Evolutionary conservation across 2,888 invertebrate genomes (phyloP), one percentile per base, ranked within the genome.

Genomic region (Drosophila diplacantha): DNA sequence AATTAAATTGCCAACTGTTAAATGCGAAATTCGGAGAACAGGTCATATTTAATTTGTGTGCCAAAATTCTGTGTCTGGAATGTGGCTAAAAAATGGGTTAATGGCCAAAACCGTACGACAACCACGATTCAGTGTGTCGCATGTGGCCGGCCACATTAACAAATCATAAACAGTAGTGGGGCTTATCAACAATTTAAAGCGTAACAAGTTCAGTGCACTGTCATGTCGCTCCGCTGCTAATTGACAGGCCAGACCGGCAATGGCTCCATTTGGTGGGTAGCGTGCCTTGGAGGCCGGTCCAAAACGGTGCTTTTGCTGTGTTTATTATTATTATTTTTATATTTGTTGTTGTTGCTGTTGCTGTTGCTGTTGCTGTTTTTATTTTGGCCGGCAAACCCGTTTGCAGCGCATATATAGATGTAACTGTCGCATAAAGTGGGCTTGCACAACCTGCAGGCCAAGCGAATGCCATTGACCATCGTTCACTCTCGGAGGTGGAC

Each of bases 191-290:
- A 51, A 49, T 60, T 70, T 66, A 57, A 60, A 59, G 67, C 62
- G 63, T 68, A 63, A 62, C 71, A 70, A 74, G 82, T 79, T 82
- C 82, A 79, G 68, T 82, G 78, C 81, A 80, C 82, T 68, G 72
- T 58, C 63, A 72, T 58, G 65, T 64, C 35, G 61, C 29, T 34
- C 3, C 18, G 52, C 39, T 62, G 74, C 76, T 77, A 77, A 77
- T 77, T 77, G 82, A 71, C 66, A 76, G 74, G 64, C 74, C 65
- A 46, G 44, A 14, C 44, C 29, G 39, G 52, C 47, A 49, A 63
- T 46, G 62, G 67, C 71, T 73, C 72, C 71, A 79, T 79, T 81
- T 75, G 60, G 71, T 75, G 60, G 69, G 53, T 58, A 44, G 44
- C 50, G 46, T 34, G 65, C 65, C 49, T 34, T 50, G 60, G 46